Evolutionary conservation across 2,797 vertebrate species (phyloP).

Genomic region (Tinamus major): DNA sequence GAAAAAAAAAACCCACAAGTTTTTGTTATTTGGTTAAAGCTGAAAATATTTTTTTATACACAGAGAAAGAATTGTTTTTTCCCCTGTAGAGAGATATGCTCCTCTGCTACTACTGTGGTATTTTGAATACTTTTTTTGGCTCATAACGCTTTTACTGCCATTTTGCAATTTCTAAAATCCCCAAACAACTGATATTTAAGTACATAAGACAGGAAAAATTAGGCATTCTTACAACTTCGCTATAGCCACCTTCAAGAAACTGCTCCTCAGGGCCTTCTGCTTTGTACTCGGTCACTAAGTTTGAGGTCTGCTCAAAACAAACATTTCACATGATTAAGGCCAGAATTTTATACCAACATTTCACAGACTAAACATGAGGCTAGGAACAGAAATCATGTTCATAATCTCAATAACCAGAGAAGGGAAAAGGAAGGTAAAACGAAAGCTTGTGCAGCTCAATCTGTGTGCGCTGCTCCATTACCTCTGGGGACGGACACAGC

Average conservation of each 20-base stretch:
- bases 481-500: not conserved
- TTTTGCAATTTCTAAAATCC: not conserved
- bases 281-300: constrained; percentile 22
- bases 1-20: not conserved
- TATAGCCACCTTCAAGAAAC: not conserved
- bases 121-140: constrained; percentile 49
- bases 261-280: not conserved
- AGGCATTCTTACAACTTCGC: not conserved
- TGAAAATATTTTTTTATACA: not conserved
- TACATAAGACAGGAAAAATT: constrained; percentile 40
- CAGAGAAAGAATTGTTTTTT: not conserved
- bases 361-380: constrained; percentile 51
- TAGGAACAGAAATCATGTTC: not conserved
- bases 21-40: not conserved
- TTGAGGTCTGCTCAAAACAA: constrained; percentile 53
- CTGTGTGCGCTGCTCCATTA: constrained; percentile 31
- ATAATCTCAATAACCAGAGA: not conserved
- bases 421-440: constrained; percentile 9
- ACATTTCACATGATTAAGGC: constrained; percentile 32
- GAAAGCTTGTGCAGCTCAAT: not conserved
- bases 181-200: constrained; percentile 25
- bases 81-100: not conserved
- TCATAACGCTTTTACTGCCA: constrained; percentile 36
- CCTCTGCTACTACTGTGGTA: not conserved
- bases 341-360: constrained; percentile 34